Evolutionary conservation across 2,797 vertebrate species (phyloP), one percentile per base, ranked within the genome.

Genomic region (Rhynchonycteris naso): DNA sequence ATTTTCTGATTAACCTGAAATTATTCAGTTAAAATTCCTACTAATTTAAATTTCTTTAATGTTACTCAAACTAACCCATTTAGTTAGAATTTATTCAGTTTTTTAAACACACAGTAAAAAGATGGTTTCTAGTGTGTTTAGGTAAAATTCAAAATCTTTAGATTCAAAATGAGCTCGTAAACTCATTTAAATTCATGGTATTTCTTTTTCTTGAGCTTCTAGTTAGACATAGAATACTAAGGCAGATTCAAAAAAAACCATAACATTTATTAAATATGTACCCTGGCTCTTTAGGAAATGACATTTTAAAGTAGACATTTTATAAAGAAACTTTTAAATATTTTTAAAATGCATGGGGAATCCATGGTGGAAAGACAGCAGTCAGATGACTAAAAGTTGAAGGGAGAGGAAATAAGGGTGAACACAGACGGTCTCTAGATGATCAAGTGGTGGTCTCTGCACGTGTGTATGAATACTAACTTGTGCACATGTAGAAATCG

Each of bases 11-110:
- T 86, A 93, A 92, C 63, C 19, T 69, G 54, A 94, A 95, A 86
- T 90, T 69, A 91, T 92, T 92, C 35, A 80, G 38, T 89, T 87
- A 69, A 95, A 92, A 76, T 93, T 58, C 35, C 61, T 84, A 71
- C 35, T 89, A 58, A 80, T 95, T 52, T 38, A 88, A 82, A 93
- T 87, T 96, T 95, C 71, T 79, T 93, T 97, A 88, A 93, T 15
- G 78, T 93, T 21, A 69, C 83, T 85, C 84, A 86, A 91, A 91
- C 24, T 24, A 88, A 78, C 10, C 15, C 14, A 81, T 79, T 94
- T 68, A 91, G 56, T 90, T 92, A 66, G 28, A 90, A 90, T 74
- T 92, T 82, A 75, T 18, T 58, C 35, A 18, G 2, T 78, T 75
- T 66, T 56, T 30, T 66, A 4, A 87, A 65, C 33, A 52, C 3